Conservation (phyloP, 2,113 vertebrate species). For the Actinemys pallida region DNA sequence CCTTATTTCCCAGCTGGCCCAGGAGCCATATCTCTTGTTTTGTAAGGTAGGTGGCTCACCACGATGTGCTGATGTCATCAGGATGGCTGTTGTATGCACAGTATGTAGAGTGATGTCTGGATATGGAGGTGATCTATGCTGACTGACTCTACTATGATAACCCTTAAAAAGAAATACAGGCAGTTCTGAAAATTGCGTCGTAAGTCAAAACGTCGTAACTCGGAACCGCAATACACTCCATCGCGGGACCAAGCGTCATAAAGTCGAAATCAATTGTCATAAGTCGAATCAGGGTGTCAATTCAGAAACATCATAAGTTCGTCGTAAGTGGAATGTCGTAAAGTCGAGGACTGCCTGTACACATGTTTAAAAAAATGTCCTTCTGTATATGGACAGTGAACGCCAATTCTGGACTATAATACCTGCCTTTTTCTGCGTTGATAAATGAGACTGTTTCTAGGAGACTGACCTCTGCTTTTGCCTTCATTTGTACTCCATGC, state of each 20-base stretch:
- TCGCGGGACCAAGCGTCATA: too few species aligned
- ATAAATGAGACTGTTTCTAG: neutral
- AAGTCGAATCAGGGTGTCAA: too few species aligned
- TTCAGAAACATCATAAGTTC: too few species aligned
- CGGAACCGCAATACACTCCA: too few species aligned
- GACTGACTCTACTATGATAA: neutral
- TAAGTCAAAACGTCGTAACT: too few species aligned
- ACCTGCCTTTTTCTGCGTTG: neutral
- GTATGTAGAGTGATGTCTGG: accelerated
- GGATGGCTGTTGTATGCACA: accelerated
- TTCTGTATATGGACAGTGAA: neutral
- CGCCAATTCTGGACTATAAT: neutral
- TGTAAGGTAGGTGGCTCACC: neutral
- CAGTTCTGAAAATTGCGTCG: too few species aligned
- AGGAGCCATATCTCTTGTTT: neutral
- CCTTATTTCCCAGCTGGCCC: neutral
- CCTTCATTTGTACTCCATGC: neutral
- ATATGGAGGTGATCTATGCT: neutral
- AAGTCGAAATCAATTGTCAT: too few species aligned
- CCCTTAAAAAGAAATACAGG: neutral
- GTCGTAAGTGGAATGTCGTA: too few species aligned
- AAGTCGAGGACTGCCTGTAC: too few species aligned
- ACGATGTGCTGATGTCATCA: neutral
- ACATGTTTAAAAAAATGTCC: neutral
- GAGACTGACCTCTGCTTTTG: neutral